A percentile compares a stretch with the other conserved stretches of the same genome.
Conservation (phyloP, 2,888 invertebrate genomes). For the Marronus borbonicus region DNA sequence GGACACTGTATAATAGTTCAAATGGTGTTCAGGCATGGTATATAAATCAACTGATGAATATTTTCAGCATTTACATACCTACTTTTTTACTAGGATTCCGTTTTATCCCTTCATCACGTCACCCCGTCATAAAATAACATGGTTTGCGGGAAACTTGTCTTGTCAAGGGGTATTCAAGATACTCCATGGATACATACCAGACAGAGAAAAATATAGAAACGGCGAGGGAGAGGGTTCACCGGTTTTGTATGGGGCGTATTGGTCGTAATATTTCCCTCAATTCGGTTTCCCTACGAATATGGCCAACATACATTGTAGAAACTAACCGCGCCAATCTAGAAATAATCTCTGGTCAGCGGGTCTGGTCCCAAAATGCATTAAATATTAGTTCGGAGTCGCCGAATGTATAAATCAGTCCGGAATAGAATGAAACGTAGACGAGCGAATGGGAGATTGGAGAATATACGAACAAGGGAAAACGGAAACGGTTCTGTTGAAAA, state of each 20-base stretch:
- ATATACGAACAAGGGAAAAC: slow-evolving; percentile 5
- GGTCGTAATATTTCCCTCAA: slow-evolving; percentile 38
- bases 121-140: slow-evolving; percentile 21
- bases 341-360: slow-evolving; percentile 47
- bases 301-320: background rate
- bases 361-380: slow-evolving; percentile 49
- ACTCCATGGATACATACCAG: background rate
- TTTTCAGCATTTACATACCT: background rate
- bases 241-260: slow-evolving; percentile 8
- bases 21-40: too few species aligned
- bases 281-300: background rate
- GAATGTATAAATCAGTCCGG: slow-evolving; percentile 41
- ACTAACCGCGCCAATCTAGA: slow-evolving; percentile 46
- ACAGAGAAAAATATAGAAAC: slow-evolving; percentile 6
- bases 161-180: slow-evolving; percentile 22
- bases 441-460: background rate
- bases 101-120: background rate
- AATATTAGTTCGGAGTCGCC: slow-evolving; percentile 36
- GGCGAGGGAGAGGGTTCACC: slow-evolving; percentile 3
- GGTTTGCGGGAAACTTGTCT: slow-evolving; percentile 24
- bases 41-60: background rate
- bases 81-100: slow-evolving; percentile 19
- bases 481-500: slow-evolving; percentile 26
- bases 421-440: slow-evolving; percentile 9
- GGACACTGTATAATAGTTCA: too few species aligned